Evolutionary conservation across 2,888 invertebrate species (phyloP).

Genomic region (Callyntrura guangdongensis): DNA sequence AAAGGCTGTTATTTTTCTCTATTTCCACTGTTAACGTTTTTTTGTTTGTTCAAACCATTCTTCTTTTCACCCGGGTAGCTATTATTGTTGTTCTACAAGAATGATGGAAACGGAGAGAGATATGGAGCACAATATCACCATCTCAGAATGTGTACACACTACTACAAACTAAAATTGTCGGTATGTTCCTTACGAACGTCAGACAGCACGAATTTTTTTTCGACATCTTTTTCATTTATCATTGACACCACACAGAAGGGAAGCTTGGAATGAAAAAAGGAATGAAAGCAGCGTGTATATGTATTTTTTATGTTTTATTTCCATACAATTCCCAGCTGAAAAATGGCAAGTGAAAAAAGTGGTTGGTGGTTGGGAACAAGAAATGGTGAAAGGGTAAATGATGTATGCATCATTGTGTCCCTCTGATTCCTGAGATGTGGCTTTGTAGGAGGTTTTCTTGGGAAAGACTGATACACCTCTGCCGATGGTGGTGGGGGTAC

Average conservation of each 20-base stretch:
- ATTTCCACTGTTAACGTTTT: not conserved
- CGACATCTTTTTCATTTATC: conserved; percentile 43
- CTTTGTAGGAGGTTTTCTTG: conserved; percentile 42
- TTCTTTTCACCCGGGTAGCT: not conserved
- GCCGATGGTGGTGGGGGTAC: not conserved
- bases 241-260: conserved; percentile 43
- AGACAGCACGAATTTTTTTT: not conserved
- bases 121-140: conserved; percentile 22
- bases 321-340: conserved; percentile 52
- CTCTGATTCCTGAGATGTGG: not conserved
- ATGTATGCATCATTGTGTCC: conserved; percentile 51
- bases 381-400: conserved; percentile 44
- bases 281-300: conserved; percentile 54
- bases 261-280: conserved; percentile 42
- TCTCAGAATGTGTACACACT: conserved; percentile 16
- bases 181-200: not conserved
- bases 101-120: not conserved
- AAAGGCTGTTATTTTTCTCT: conserved; percentile 17
- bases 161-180: not conserved
- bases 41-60: not conserved
- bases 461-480: not conserved
- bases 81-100: conserved; percentile 16
- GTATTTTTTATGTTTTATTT: conserved; percentile 58
- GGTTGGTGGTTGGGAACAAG: not conserved
- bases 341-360: conserved; percentile 37